Evolutionary conservation across 2,113 vertebrate species (phyloP).

Genomic region (Brachyistius frenatus): DNA sequence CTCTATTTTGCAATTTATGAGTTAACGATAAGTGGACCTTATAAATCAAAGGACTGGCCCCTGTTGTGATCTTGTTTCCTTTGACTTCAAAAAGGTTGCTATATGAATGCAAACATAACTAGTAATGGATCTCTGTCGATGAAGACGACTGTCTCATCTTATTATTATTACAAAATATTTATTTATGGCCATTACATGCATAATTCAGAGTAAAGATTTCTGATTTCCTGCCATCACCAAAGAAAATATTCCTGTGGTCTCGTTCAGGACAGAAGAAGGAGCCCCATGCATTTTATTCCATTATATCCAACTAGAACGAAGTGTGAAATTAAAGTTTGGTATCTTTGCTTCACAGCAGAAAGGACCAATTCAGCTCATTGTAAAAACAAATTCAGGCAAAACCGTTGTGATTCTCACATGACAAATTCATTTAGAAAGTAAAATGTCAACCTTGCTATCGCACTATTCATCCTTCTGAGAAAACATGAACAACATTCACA

Average conservation of each 20-base stretch:
- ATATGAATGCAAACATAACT: slow-evolving; percentile 67
- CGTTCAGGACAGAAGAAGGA: slow-evolving; percentile 29
- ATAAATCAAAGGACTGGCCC: slow-evolving; percentile 72
- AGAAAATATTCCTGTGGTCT: slow-evolving; percentile 27
- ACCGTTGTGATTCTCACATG: slow-evolving; percentile 51
- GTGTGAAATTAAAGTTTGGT: slow-evolving; percentile 43
- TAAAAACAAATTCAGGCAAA: slow-evolving; percentile 45
- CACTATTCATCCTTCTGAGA: slow-evolving; percentile 21
- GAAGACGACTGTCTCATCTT: slow-evolving; percentile 59
- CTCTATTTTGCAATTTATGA: slow-evolving; percentile 77
- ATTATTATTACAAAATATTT: slow-evolving; percentile 69
- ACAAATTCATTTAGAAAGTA: slow-evolving; percentile 53
- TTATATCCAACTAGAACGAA: slow-evolving; percentile 10
- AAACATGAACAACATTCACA: slow-evolving; percentile 52
- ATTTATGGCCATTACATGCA: slow-evolving; percentile 62
- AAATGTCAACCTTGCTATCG: background rate
- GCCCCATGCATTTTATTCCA: slow-evolving; percentile 38
- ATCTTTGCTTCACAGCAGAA: slow-evolving; percentile 32
- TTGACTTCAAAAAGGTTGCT: slow-evolving; percentile 76
- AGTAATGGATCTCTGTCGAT: slow-evolving; percentile 70
- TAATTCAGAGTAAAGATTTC: slow-evolving; percentile 64
- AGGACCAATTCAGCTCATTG: slow-evolving; percentile 30
- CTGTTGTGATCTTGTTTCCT: slow-evolving; percentile 60
- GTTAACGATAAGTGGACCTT: slow-evolving; percentile 69
- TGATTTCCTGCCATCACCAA: slow-evolving; percentile 46